Evolutionary conservation across 2,888 invertebrate genomes (phyloP).

Genomic region (Tortricodes alternella): DNA sequence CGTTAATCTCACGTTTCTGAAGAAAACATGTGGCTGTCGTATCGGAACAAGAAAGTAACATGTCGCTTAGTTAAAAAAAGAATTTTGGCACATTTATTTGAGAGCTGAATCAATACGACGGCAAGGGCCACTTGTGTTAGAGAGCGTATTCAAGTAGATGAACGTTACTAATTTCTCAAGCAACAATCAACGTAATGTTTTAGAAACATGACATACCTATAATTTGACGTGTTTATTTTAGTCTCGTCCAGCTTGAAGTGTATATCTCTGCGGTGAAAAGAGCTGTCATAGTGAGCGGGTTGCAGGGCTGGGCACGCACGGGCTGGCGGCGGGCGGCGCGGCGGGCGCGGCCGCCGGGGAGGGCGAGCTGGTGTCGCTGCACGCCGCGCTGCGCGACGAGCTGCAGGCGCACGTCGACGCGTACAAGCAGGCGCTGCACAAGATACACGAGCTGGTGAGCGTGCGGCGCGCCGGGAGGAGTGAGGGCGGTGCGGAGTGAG

Average conservation of each 20-base stretch:
- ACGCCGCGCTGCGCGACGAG: constrained; percentile 92
- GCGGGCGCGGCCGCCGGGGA: constrained; percentile 56
- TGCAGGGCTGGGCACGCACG: constrained; percentile 91
- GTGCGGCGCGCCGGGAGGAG: not conserved
- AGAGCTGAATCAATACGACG: not conserved
- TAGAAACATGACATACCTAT: no score
- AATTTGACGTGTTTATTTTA: no score
- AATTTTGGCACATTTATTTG: constrained; percentile 2
- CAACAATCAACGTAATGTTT: not conserved
- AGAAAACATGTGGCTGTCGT: constrained; percentile 18
- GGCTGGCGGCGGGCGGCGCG: constrained; percentile 84
- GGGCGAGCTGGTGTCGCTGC: constrained; percentile 88
- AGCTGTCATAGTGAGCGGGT: no score
- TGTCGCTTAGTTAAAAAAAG: not conserved
- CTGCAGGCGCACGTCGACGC: constrained; percentile 92
- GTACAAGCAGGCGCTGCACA: constrained; percentile 93
- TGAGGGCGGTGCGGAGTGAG: not conserved
- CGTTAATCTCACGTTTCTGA: not conserved
- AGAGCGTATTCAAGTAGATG: not conserved
- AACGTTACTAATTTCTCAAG: not conserved
- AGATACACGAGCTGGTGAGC: constrained; percentile 89
- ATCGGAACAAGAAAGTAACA: constrained; percentile 16
- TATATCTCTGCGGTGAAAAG: no score
- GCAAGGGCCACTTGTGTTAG: not conserved
- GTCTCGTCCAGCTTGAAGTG: no score